These are phyloP conservation scores for Phylloscopus whistleri DNA, from an alignment of 2,113 vertebrate species.

Conservation along the genomic window DNA sequence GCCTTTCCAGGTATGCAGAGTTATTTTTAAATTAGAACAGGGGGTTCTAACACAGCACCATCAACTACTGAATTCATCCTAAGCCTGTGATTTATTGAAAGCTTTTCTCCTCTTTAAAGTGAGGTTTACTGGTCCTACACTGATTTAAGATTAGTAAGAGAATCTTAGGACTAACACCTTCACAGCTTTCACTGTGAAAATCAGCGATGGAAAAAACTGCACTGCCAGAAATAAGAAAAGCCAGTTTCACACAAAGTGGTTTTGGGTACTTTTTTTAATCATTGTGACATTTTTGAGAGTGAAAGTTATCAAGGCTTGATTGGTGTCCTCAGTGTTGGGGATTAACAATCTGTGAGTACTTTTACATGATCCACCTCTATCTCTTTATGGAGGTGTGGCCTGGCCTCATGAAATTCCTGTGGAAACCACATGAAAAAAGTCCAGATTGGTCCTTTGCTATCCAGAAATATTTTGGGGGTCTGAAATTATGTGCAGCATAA, in stretches of 20 bases:
- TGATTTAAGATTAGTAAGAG: not conserved
- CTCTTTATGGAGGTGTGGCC: not conserved
- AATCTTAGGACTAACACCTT: not conserved
- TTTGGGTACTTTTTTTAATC: not conserved
- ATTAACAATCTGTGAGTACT: not conserved
- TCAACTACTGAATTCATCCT: not conserved
- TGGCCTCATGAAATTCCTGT: not conserved
- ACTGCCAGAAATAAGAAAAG: not conserved
- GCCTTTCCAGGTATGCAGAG: no score
- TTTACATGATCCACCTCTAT: not conserved
- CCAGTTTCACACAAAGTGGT: not conserved
- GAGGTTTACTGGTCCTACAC: not conserved
- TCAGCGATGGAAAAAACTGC: not conserved
- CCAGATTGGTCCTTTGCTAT: not conserved
- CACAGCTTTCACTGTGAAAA: not conserved
- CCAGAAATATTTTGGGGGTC: not conserved
- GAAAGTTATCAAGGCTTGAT: not conserved
- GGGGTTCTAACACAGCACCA: not conserved
- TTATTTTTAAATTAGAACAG: not conserved
- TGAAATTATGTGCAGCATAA: not conserved
- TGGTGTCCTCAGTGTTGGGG: not conserved
- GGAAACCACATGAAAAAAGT: not conserved
- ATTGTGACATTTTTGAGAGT: not conserved
- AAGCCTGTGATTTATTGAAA: not conserved
- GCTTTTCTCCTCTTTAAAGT: not conserved